Evolutionary conservation across 2,113 vertebrate species (phyloP), one percentile per base, ranked within the genome.

Genomic region (Paedocypris sp.): DNA sequence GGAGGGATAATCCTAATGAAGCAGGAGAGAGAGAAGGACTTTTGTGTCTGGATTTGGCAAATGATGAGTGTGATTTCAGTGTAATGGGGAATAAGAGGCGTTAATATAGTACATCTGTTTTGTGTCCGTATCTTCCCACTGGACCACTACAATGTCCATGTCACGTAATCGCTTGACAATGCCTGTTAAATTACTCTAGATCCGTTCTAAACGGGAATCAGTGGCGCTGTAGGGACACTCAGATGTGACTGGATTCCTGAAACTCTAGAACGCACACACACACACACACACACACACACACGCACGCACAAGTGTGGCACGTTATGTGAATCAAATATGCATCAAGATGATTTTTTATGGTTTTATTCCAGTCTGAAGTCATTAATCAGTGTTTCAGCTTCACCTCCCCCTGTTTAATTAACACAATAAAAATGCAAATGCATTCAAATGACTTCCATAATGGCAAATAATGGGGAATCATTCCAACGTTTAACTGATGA

Each of bases 51-150:
- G 48, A 42, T 46, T 38, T 64, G 41, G 41, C 50, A 64, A 41
- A 57, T 42, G 53, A 54, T 26, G 26, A 53, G 48, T 41, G 18
- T 35, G 61, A 33, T 53, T 63, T 63, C 45, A 63, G 54, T 63
- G 49, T 41, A 38, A 43, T 15, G 12, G 23, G 62, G 31, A 64
- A 39, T 42, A 46, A 28, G 19, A 46, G n/a, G 3, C 13, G 42
- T 19, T 20, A 19, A 31, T 42, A 42, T 57, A 57, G 25, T 39
- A 18, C 35, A 18, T 54, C 35, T 54, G 51, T 25, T 54, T 54
- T 26, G 22, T 54, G 33, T 54, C 35, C 7, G 3, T 10, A 28
- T 28, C 35, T 26, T 38, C 23, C 23, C 6, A 13, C n/a, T 41
- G 53, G 26, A 31, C 26, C 18, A 29, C 38, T 8, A n/a, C 7